Conservation (phyloP, 1,140 invertebrate species). For the Copidosoma floridanum region DNA sequence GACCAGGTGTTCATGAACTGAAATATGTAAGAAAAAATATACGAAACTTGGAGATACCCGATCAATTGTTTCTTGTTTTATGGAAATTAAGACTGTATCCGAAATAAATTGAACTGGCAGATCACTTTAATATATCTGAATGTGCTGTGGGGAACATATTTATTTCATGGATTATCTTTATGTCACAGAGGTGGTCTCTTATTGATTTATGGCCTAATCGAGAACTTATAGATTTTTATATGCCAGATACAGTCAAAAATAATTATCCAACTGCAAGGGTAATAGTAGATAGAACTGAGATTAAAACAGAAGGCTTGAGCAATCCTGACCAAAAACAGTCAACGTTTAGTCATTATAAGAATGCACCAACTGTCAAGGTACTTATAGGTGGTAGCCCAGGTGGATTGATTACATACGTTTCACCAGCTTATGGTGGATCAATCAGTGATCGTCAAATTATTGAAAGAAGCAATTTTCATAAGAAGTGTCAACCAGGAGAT, state of each 20-base stretch:
- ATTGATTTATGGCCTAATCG: background rate
- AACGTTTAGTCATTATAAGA: slow-evolving; percentile 40
- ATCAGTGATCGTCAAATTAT: slow-evolving; percentile 15
- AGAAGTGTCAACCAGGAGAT: background rate
- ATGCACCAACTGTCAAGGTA: slow-evolving; percentile 31
- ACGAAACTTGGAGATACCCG: background rate
- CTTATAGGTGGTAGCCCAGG: slow-evolving; percentile 24
- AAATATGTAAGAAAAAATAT: background rate
- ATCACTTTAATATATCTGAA: background rate
- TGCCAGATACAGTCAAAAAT: slow-evolving; percentile 34
- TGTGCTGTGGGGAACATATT: background rate
- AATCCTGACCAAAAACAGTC: slow-evolving; percentile 34
- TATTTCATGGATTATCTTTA: background rate
- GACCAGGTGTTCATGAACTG: too few species aligned
- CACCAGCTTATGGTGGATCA: background rate
- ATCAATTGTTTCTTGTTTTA: background rate
- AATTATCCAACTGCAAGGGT: slow-evolving; percentile 36
- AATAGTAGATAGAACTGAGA: slow-evolving; percentile 38
- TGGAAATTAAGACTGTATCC: background rate
- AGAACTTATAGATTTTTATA: slow-evolving; percentile 7
- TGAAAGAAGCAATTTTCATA: background rate
- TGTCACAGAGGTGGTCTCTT: background rate
- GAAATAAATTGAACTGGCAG: background rate
- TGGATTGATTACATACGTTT: background rate
- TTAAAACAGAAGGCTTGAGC: too few species aligned